Conservation (phyloP, 2,113 vertebrate genomes). For the Chaetodon trifascialis region DNA sequence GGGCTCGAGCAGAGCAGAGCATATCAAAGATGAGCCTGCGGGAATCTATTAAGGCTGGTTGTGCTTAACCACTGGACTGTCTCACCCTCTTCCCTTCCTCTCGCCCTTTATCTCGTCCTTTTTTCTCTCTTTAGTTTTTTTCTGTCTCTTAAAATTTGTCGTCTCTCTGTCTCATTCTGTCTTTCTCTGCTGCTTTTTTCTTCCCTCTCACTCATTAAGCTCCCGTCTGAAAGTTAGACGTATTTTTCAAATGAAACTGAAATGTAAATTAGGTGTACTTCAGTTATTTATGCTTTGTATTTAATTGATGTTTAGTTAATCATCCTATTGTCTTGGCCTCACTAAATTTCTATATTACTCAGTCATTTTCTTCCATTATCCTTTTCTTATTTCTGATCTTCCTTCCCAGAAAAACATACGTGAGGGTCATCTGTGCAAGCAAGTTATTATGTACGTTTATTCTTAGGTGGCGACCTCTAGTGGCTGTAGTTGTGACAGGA, state of each 20-base stretch:
- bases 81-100: constrained; percentile 38
- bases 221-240: neutral
- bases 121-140: constrained; percentile 15
- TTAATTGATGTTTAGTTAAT: no score
- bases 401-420: neutral
- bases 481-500: no score
- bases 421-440: no score
- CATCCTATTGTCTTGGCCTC: no score
- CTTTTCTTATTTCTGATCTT: neutral
- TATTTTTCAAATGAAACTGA: neutral
- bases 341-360: neutral
- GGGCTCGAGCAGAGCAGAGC: constrained; percentile 52
- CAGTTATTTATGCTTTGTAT: no score
- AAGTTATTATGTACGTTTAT: no score
- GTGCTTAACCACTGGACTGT: constrained; percentile 5
- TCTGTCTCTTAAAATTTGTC: constrained; percentile 27
- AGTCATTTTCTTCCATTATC: neutral
- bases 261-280: no score
- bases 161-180: neutral
- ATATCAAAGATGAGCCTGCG: constrained; percentile 73
- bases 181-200: neutral
- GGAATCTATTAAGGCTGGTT: constrained; percentile 55
- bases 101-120: constrained; percentile 18
- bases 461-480: no score
- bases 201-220: neutral